Evolutionary conservation across 2,888 invertebrate species (phyloP).

Genomic region (Drosophila ustulata): DNA sequence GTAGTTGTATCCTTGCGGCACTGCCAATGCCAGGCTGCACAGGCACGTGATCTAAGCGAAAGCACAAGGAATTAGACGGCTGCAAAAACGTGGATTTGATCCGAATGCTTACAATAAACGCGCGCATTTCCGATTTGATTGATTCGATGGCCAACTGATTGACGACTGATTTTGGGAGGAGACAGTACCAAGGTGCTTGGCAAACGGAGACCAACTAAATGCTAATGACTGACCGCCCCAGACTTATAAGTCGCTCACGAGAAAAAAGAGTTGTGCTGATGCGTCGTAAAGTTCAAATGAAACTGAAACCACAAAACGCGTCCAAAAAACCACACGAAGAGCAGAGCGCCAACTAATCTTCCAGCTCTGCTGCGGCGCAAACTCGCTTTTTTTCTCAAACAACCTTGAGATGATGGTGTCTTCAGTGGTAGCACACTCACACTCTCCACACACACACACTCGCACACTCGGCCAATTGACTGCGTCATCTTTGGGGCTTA

Average conservation of each 20-base stretch:
- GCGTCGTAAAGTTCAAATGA: slow-evolving; percentile 48
- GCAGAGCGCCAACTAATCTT: slow-evolving; percentile 30
- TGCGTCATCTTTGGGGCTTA: slow-evolving; percentile 54
- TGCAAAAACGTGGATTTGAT: neutral
- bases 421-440: slow-evolving; percentile 35
- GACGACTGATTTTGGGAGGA: neutral
- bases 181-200: slow-evolving; percentile 72
- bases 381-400: slow-evolving; percentile 34
- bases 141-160: slow-evolving; percentile 13
- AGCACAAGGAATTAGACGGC: slow-evolving; percentile 20
- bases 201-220: slow-evolving; percentile 83
- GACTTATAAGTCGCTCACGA: slow-evolving; percentile 80
- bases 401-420: slow-evolving; percentile 62
- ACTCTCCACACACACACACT: slow-evolving; percentile 43
- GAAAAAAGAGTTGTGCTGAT: slow-evolving; percentile 22
- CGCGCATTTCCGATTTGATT: slow-evolving; percentile 72
- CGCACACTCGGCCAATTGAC: slow-evolving; percentile 31
- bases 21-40: slow-evolving; percentile 69
- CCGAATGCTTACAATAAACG: slow-evolving; percentile 81
- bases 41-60: slow-evolving; percentile 72
- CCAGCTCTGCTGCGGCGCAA: slow-evolving; percentile 16
- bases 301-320: slow-evolving; percentile 49
- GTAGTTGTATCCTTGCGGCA: slow-evolving; percentile 83
- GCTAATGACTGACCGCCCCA: slow-evolving; percentile 74
- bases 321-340: slow-evolving; percentile 39